phyloP scores from a whole-genome alignment of 1,140 invertebrate genomes.

The Bombus huntii region DNA sequence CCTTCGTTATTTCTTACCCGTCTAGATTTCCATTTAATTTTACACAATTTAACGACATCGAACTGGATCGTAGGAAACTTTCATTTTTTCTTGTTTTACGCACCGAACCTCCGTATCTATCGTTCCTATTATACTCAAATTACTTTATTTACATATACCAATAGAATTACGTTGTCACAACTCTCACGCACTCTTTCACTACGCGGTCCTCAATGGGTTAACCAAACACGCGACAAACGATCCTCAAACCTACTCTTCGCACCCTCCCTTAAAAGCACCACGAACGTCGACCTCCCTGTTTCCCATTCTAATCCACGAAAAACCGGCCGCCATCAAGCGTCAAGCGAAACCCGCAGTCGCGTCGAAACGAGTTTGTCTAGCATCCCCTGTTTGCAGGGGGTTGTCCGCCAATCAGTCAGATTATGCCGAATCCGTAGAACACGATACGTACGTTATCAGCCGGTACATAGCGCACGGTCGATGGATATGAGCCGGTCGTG shows the following conservation, averaged over 20 bases:
- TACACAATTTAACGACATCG: no score
- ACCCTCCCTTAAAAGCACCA: neutral
- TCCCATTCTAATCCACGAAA: slow-evolving; percentile 3
- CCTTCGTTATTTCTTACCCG: neutral
- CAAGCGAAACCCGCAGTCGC: slow-evolving; percentile 9
- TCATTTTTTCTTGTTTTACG: no score
- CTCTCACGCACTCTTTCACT: neutral
- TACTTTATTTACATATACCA: no score
- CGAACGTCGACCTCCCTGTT: neutral
- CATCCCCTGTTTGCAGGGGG: neutral
- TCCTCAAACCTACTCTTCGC: neutral
- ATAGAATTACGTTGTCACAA: neutral
- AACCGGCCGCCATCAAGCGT: neutral
- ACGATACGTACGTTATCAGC: slow-evolving; percentile 62
- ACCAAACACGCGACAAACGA: neutral
- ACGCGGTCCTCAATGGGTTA: neutral
- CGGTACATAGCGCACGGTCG: slow-evolving; percentile 50
- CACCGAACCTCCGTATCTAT: no score
- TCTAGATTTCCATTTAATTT: neutral
- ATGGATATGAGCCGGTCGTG: slow-evolving; percentile 53
- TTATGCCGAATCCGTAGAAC: slow-evolving; percentile 65
- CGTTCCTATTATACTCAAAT: no score
- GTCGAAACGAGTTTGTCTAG: slow-evolving; percentile 20
- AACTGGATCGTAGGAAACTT: no score
- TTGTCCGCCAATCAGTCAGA: slow-evolving; percentile 65